These are phyloP conservation scores for Pyxicephalus adspersus DNA, from an alignment of 2,113 vertebrate species.

Conservation along the genomic window DNA sequence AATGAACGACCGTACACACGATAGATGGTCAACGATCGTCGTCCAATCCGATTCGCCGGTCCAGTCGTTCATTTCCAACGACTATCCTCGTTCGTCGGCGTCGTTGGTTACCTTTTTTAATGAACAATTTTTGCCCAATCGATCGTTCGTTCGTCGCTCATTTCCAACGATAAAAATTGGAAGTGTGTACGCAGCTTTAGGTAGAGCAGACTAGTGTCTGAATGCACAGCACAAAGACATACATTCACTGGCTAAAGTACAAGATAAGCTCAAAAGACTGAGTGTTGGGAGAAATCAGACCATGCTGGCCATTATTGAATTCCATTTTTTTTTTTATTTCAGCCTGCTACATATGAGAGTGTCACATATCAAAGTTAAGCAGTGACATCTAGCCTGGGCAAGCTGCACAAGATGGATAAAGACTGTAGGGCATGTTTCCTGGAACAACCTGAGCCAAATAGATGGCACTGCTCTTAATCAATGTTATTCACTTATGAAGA, in stretches of 20 bases:
- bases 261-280: conserved; percentile 31
- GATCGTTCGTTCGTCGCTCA: too few species aligned
- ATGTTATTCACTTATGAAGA: not conserved
- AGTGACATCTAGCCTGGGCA: conserved; percentile 22
- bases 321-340: conserved; percentile 1
- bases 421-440: not conserved
- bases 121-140: too few species aligned
- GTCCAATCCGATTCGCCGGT: too few species aligned
- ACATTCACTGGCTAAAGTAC: conserved; percentile 19
- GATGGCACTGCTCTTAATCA: not conserved
- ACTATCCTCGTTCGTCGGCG: too few species aligned
- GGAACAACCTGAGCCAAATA: not conserved
- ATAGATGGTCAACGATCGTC: too few species aligned
- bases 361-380: conserved; percentile 24
- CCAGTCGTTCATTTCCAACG: too few species aligned
- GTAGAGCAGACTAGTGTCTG: conserved; percentile 11
- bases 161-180: too few species aligned
- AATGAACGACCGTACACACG: too few species aligned
- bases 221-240: conserved; percentile 30
- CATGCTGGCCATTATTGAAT: conserved; percentile 21
- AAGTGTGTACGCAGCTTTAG: too few species aligned
- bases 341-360: not conserved
- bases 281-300: conserved; percentile 3
- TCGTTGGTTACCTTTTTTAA: too few species aligned
- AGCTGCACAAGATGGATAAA: conserved; percentile 5